These are phyloP conservation scores for Ficedula albicollis DNA, from an alignment of 2,797 vertebrate genomes.

Conservation along the genomic window DNA sequence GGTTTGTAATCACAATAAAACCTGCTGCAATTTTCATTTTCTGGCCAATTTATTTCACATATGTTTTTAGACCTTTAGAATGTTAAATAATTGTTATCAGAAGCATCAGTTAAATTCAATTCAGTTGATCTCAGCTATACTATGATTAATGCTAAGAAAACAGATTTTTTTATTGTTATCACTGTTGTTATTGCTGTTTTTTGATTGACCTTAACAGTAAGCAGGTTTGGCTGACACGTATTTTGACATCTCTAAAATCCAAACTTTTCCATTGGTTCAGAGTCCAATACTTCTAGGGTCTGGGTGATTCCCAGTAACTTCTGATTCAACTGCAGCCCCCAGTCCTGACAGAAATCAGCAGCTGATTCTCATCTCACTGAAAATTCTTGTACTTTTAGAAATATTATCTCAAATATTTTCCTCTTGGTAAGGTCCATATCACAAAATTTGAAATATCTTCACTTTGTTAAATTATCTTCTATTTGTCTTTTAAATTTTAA, in stretches of 20 bases:
- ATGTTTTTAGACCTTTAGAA: constrained; percentile 15
- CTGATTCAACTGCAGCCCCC: neutral
- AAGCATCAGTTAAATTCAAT: neutral
- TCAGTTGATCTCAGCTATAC: neutral
- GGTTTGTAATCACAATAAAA: neutral
- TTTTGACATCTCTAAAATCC: neutral
- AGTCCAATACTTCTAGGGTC: neutral
- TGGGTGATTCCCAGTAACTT: neutral
- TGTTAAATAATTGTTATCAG: constrained; percentile 30
- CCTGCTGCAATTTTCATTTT: constrained; percentile 42
- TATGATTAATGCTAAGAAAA: neutral
- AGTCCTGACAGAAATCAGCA: neutral
- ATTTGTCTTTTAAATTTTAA: neutral
- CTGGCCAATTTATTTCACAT: constrained; percentile 30
- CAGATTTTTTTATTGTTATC: neutral
- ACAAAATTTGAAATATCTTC: neutral
- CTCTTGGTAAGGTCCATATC: neutral
- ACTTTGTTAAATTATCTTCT: neutral
- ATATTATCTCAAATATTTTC: neutral
- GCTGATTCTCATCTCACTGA: neutral
- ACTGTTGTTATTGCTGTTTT: neutral
- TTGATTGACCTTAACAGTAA: neutral
- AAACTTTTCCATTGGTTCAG: neutral
- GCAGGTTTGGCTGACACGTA: neutral
- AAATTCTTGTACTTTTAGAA: neutral